Evolutionary conservation across 1,140 invertebrate genomes (phyloP).

Genomic region (Trachymyrmex septentrionalis): DNA sequence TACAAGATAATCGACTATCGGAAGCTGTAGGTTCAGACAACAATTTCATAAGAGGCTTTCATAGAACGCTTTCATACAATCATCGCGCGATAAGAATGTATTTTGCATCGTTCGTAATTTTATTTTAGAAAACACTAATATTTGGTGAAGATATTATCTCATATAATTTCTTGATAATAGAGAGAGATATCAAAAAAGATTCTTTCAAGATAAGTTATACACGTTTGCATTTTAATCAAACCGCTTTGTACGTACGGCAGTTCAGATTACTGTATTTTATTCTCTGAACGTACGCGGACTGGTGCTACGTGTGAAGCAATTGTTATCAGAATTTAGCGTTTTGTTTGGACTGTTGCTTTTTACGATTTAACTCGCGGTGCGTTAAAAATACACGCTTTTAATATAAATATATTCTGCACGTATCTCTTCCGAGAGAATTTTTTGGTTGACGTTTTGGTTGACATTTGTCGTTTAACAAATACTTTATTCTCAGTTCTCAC

Average conservation of each 20-base stretch:
- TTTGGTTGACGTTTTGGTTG: background rate
- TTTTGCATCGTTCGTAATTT: constrained; percentile 10
- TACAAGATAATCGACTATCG: constrained; percentile 50
- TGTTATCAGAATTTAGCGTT: constrained; percentile 37
- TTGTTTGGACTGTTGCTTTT: constrained; percentile 20
- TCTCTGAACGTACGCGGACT: background rate
- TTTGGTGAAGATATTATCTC: background rate
- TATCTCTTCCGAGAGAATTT: background rate
- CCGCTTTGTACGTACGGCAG: constrained; percentile 12
- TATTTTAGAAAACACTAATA: background rate
- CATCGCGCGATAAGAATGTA: background rate
- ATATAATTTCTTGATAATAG: background rate
- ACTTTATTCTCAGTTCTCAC: background rate
- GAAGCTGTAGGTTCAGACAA: constrained; percentile 13
- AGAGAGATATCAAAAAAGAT: constrained; percentile 2
- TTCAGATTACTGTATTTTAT: constrained; percentile 31
- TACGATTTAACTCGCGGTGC: constrained; percentile 14
- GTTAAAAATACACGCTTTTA: constrained; percentile 12
- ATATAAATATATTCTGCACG: background rate
- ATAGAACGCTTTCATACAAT: background rate
- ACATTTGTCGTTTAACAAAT: background rate
- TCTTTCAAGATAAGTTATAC: constrained; percentile 14
- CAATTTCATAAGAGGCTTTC: background rate
- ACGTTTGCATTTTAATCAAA: constrained; percentile 28
- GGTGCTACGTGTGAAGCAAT: constrained; percentile 37